Percentiles rank a stretch among this genome's conserved stretches.
These are phyloP conservation scores for Phalloptychus januarius DNA, from an alignment of 2,797 vertebrate genomes.

Conservation along the genomic window DNA sequence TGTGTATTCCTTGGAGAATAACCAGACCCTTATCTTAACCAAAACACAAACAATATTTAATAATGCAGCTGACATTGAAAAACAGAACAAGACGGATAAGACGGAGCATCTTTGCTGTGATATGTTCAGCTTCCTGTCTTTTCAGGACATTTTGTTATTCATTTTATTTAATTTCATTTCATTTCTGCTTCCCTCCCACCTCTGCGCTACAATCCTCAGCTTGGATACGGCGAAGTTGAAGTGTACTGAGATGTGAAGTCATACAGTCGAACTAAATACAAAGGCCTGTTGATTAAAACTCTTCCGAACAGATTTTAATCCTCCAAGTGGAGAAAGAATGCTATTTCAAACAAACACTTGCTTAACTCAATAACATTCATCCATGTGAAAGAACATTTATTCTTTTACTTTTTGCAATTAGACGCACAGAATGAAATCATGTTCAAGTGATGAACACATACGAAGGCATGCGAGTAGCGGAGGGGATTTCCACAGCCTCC, in stretches of 20 bases:
- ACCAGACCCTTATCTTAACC: not conserved
- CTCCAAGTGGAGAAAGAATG: not conserved
- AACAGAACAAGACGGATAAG: not conserved
- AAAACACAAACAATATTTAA: not conserved
- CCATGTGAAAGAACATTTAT: not conserved
- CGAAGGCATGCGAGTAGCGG: conserved; percentile 30
- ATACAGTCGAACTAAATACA: not conserved
- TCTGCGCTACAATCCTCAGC: not conserved
- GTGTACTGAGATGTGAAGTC: not conserved
- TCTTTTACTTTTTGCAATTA: conserved; percentile 2
- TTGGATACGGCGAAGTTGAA: not conserved
- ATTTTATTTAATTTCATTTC: too few relatives aligned
- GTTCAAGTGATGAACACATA: conserved; percentile 28
- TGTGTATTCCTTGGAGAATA: not conserved
- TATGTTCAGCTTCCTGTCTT: not conserved
- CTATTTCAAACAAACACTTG: too few relatives aligned
- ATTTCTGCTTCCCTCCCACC: too few relatives aligned
- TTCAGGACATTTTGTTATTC: not conserved
- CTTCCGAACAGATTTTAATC: not conserved
- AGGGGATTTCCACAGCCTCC: conserved; percentile 75
- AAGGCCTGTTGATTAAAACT: not conserved
- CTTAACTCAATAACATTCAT: not conserved
- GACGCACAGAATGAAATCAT: conserved; percentile 36
- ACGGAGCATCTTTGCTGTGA: not conserved
- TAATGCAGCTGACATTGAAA: not conserved